These are phyloP conservation scores for Amazona vittata DNA, from an alignment of 2,113 vertebrate species.

Conservation along the genomic window DNA sequence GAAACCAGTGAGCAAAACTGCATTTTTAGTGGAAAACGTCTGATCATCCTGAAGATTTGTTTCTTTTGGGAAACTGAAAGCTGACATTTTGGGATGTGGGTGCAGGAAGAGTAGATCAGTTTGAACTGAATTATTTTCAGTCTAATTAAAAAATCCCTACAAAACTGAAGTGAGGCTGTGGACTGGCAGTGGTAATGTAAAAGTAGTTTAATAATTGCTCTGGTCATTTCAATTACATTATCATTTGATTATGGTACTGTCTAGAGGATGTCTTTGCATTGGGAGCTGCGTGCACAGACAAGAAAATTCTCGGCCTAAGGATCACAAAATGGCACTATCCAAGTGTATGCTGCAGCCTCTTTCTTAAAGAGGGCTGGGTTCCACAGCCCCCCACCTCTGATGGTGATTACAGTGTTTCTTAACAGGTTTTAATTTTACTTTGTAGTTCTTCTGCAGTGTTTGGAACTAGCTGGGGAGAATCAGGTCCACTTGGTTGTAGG, in stretches of 20 bases:
- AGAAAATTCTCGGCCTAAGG: background rate
- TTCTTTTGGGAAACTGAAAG: background rate
- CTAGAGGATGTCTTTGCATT: background rate
- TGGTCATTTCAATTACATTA: background rate
- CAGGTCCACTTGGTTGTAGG: background rate
- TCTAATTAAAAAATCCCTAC: background rate
- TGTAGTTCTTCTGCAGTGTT: background rate
- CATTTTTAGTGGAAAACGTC: background rate
- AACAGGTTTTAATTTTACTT: background rate
- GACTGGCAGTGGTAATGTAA: background rate
- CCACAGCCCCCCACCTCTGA: rapidly evolving
- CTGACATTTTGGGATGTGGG: rapidly evolving
- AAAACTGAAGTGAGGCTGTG: background rate
- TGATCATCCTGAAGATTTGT: background rate
- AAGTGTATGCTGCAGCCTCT: rapidly evolving
- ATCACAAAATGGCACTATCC: background rate
- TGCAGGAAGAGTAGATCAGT: background rate
- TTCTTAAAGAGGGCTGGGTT: background rate
- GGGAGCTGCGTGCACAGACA: rapidly evolving
- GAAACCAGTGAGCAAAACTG: background rate
- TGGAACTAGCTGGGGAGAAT: background rate
- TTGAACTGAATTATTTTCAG: background rate
- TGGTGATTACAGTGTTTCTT: background rate
- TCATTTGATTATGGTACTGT: background rate
- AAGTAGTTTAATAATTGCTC: background rate